phyloP scores from a whole-genome alignment of 2,113 vertebrate genomes.

The Rissa tridactyla region DNA sequence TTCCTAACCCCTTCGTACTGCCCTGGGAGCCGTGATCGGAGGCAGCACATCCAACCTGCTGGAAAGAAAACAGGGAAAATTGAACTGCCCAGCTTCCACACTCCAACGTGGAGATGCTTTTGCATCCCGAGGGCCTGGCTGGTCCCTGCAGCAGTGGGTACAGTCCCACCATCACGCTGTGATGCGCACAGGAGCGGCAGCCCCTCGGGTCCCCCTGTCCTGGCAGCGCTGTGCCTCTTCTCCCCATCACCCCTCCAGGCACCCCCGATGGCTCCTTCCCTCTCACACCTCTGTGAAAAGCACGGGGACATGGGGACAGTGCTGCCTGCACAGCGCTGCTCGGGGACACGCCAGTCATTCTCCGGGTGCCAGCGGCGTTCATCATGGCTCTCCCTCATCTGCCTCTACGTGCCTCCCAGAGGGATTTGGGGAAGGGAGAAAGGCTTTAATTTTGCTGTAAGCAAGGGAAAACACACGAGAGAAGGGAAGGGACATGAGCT shows the following conservation, averaged over 20 bases:
- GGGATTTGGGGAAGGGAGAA: neutral
- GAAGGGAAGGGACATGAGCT: neutral
- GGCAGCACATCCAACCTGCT: neutral
- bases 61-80: neutral
- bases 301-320: neutral
- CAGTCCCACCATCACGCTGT: accelerated
- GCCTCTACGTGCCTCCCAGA: neutral
- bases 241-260: neutral
- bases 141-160: too few species aligned
- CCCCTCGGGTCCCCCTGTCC: neutral
- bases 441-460: neutral
- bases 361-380: neutral
- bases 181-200: neutral
- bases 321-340: neutral
- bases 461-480: neutral
- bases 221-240: neutral
- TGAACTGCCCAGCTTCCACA: neutral
- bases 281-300: neutral
- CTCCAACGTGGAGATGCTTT: neutral
- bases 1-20: neutral
- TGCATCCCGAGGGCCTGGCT: neutral
- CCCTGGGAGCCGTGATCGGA: accelerated
- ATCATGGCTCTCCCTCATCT: neutral
- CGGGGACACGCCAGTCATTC: accelerated
- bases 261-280: neutral